Base-by-base conservation (phyloP, 1,140 invertebrate genomes). In the Acromyrmex echinatior region DNA sequence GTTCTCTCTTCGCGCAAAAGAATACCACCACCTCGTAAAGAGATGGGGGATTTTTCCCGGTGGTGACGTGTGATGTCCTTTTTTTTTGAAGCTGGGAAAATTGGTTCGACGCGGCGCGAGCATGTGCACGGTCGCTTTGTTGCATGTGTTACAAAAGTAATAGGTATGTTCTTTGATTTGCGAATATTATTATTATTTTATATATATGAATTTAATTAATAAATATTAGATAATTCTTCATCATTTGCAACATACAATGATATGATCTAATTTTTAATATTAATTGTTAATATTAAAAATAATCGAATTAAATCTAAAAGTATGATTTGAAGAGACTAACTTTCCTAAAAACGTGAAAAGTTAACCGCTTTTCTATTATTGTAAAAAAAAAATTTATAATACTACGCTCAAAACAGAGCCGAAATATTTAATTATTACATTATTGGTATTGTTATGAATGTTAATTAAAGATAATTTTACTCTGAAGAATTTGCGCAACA, bases 1-100 rank as follows among this genome's bases (percentile, higher is more conserved):
- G 78, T 65, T 70, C 21, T 53, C 77, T 53, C 53, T 39, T 87
- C 28, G 51, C 28, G 7, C 58, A 80, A 35, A 84, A 78, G 56
- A 58, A 74, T 65, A 58, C 80, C 60, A 39, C 45, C 28, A 35
- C 31, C 66, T 31, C 25, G 56, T 25, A 18, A 25, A 49, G 62
- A 66, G 70, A 74, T 3, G 80, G 39, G 14, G 14, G 7, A 35
- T 45, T 71, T 58, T 49, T 35, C 31, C 51, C 49, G 14, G 49
- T 6, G 16, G n/a, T 18, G 39, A 49, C 21, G 31, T 18, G 21
- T 56, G 62, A 49, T 85, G 89, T 71, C 71, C 51, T 16, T 51
- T 51, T 51, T 51, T 51, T 51, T 51, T 66, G 71, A 14, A 51
- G 2, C 16, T 16, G 68, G 68, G 74, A 71, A 76, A 78, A 82